Base-by-base conservation (phyloP, 2,113 vertebrate species). In the Macquaria ambigua region DNA sequence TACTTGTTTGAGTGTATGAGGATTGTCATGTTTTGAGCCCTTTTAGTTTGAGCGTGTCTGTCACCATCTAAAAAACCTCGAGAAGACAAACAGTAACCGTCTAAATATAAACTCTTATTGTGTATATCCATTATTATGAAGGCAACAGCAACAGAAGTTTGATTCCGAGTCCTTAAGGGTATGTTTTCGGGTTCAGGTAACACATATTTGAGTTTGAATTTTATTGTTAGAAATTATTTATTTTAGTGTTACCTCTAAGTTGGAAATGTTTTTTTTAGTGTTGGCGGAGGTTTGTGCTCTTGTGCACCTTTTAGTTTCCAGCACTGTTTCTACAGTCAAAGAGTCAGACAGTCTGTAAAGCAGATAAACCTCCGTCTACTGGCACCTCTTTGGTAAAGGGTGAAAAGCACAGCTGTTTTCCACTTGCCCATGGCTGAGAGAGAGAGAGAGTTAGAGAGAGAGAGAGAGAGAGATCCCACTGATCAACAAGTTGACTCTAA, bases 401-500 rank as follows among this genome's bases (percentile, higher is more conserved):
- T 74, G 39, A 70, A 14, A 43, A 58, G 20, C 12, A 16, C n/a
- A 62, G 74, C 11, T 15, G 74, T 80, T 83, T 79, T 62, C 34
- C 39, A 34, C 64, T 62, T 28, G 64, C 2, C 11, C 1, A 15
- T 25, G 20, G 48, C 31, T 66, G 77, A 34, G 34, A 34, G 34
- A 34, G 34, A 34, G 34, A 34, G 34, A 34, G 34, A 34, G 34
- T n/a, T n/a, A 34, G 34, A 34, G 34, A 34, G 34, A 34, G 34
- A 34, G 34, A 34, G 43, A 61, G 62, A 28, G n/a, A 3, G 56
- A 48, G 56, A 62, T 43, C 15, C 39, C 10, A 8, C 28, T 28
- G 59, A 73, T 69, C 48, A 58, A 16, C 69, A 53, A 37, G 53
- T 64, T 3, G 11, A 72, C 61, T 58, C 15, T 62, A 62, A 25